These are phyloP conservation scores for Catagonus wagneri DNA, from an alignment of 2,113 vertebrate species.

Conservation along the genomic window DNA sequence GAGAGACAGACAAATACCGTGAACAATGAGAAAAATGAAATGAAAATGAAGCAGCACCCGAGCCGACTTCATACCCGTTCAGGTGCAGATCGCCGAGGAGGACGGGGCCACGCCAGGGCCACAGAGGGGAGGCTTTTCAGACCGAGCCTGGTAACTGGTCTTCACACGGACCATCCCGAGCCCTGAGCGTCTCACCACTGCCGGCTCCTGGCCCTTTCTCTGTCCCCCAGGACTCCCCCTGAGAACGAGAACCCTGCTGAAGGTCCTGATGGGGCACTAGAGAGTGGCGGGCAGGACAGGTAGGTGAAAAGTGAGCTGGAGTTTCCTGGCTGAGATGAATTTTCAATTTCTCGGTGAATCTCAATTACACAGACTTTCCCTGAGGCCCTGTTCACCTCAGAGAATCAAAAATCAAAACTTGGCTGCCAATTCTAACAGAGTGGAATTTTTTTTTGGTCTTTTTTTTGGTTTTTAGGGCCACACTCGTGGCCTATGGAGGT, in stretches of 20 bases:
- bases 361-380: conserved; percentile 43
- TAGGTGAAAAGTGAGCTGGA: background rate
- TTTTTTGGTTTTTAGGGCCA: too few species aligned
- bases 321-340: conserved; percentile 35
- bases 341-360: conserved; percentile 52
- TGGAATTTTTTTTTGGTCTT: background rate
- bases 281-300: background rate
- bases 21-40: background rate
- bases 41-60: background rate
- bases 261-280: background rate
- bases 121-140: background rate
- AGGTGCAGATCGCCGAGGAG: background rate
- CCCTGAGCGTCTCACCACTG: background rate
- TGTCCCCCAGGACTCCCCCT: background rate
- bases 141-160: background rate
- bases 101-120: too few species aligned
- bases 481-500: too few species aligned
- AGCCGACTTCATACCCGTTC: background rate
- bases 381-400: conserved; percentile 4
- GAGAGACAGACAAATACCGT: background rate
- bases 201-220: background rate
- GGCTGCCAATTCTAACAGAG: conserved; percentile 33
- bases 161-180: background rate
- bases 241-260: background rate
- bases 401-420: conserved; percentile 44